Base-by-base conservation (phyloP, 2,113 vertebrate genomes). In the Hippolais icterina region DNA sequence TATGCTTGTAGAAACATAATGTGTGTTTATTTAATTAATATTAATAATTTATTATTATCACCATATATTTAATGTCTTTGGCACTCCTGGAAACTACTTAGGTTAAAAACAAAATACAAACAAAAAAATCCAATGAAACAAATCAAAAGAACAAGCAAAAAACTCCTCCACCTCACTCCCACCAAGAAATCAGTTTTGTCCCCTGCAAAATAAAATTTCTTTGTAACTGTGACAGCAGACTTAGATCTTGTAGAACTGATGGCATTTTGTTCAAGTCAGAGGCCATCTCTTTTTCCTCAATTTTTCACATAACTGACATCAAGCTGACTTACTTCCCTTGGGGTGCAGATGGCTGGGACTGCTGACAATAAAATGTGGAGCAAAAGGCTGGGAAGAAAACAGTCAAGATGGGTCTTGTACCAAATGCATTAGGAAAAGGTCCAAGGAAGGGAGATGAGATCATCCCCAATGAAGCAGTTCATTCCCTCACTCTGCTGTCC, bases 71-170 rank as follows among this genome's bases (percentile, higher is more conserved):
- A 31, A 68, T 5, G 8, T 50, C 22, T 76, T 77, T 54, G 44
- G 17, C 9, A 47, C 3, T 75, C 28, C 39, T 71, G 46, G 25
- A 76, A 88, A 31, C 22, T 25, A 22, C 66, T 75, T n/a, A 22
- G 28, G 4, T 82, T 52, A 33, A 65, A 69, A 78, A 60, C 5
- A 49, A 46, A 52, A 31, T 23, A 3, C 2, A 35, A 41, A 21
- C 5, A 31, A 46, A 72, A 25, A 72, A 3, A 0, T 1, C 29
- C 9, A 80, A 24, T 0, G 1, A 59, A 33, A 28, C 8, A 33
- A 31, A 22, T 28, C 4, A 6, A 21, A 42, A 27, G 56, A 33
- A 49, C 4, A 39, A 53, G 8, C 2, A 7, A 24, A 28, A 12
- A 61, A 4, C 6, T 57, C 35, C 11, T 52, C 20, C 25, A 29